Base-by-base conservation (phyloP, 2,113 vertebrate species). In the Cariama cristata region DNA sequence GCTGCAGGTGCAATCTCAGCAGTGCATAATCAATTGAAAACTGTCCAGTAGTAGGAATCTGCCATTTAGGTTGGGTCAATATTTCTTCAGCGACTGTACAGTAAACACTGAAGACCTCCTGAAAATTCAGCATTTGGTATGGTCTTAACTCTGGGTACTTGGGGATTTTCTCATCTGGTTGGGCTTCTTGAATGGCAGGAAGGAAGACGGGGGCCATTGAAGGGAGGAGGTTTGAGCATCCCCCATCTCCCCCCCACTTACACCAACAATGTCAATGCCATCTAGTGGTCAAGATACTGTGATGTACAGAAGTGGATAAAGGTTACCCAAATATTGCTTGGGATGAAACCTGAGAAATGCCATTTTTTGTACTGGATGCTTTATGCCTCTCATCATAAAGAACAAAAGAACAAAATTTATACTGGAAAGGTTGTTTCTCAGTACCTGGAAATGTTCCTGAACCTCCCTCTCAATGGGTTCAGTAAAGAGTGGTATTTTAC, bases 191-290 rank as follows among this genome's bases (percentile, higher is more conserved):
- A 75, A 55, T 47, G 33, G 26, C 68, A 84, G 75, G 62, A 86
- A 94, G 55, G 40, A 93, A 93, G n/a, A 55, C 10, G 35, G 14
- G 28, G 42, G 6, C 19, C 35, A 28, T 0, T 28, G 67, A 79
- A 66, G 32, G 24, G 4, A 71, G 28, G 17, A 75, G 35, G 14
- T 47, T 19, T 71, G 40, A 84, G 47, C 45, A 35, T 21, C 19
- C 24, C 71, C 49, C n/a, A 21, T 24, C 62, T 93, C 33, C 40
- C 66, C 45, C 33, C 30, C 64, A 35, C n/a, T 69, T 55, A 88
- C 63, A 32, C 58, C 75, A 71, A 44, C 68, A 79, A 85, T 93
- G 55, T 44, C 81, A 90, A 90, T 95, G 96, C 93, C 96, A 87
- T 42, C 95, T 97, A 93, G 90, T 53, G 92, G 93, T 69, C 77